Base-by-base conservation (phyloP, 2,797 vertebrate genomes). In the Sylvilagus floridanus region DNA sequence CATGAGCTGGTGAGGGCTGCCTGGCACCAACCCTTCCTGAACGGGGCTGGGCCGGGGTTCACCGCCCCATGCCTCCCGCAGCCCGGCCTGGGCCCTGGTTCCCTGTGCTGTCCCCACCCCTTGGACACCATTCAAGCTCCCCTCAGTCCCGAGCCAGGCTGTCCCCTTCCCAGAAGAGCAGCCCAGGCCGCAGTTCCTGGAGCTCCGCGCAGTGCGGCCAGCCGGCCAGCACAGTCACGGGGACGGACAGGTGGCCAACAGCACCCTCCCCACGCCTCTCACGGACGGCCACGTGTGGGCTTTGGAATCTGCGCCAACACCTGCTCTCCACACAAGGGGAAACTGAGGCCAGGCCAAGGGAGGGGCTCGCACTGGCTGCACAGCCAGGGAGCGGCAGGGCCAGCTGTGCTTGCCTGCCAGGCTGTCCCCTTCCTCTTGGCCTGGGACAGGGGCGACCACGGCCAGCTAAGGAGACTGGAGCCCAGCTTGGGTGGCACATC, bases 91-190 rank as follows among this genome's bases (percentile, higher is more conserved):
- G 8, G 1, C 19, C 37, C 37, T 8, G 3, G 21, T 42, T 6
- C 66, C 17, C 42, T 4, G 24, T 30, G 68, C 84, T 52, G 2
- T 42, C 84, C 50, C 54, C 37, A 86, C 76, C 78, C 77, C 42
- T 24, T 17, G 69, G n/a, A 57, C 26, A 12, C 57, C 30, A 16
- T 66, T 47, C 76, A 54, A 42, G 68, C 69, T 68, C 42, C 77
- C 72, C 37, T 68, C 90, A n/a, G 50, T 37, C 1, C 0, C 0
- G 4, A 87, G 95, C 68, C 35, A 75, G 57, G 57, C 21, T 8
- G 12, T 63, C 26, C 32, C 47, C 69, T 91, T 97, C 93, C 87
- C n/a, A 2, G 96, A 95, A 94, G 89, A 52, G 42, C 17, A 42
- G 60, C 60, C 63, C 22, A 8, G 76, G 30, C 30, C 57, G 1